These are phyloP conservation scores for Hirtodrosophila histrioides DNA, from an alignment of 2,888 invertebrate species.

Conservation along the genomic window DNA sequence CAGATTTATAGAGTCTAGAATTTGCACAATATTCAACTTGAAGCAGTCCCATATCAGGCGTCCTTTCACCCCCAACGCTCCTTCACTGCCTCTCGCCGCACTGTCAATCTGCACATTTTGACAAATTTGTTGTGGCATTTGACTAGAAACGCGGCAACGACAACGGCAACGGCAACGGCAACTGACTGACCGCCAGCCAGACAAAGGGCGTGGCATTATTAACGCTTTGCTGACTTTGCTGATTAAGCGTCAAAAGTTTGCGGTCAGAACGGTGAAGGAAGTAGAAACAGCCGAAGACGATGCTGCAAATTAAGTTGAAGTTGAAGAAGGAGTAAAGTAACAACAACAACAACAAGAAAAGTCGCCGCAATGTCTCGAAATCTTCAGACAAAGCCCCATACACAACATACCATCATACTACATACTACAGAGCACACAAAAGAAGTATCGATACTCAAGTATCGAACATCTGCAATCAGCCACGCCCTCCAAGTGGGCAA, in stretches of 20 bases:
- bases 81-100: slow-evolving; percentile 5
- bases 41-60: too few species aligned
- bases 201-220: slow-evolving; percentile 68
- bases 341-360: too few species aligned
- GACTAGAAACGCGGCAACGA: slow-evolving; percentile 34
- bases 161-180: slow-evolving; percentile 12
- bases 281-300: neutral
- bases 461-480: neutral
- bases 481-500: slow-evolving; percentile 7
- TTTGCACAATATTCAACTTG: too few species aligned
- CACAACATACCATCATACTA: too few species aligned
- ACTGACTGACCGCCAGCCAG: slow-evolving; percentile 52
- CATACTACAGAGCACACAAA: too few species aligned
- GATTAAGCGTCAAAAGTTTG: slow-evolving; percentile 70
- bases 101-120: slow-evolving; percentile 54
- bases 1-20: too few species aligned
- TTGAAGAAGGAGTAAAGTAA: too few species aligned
- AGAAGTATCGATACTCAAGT: slow-evolving; percentile 1
- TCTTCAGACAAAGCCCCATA: slow-evolving; percentile 7
- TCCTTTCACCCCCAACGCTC: too few species aligned
- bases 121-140: slow-evolving; percentile 69
- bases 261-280: slow-evolving; percentile 45
- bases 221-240: slow-evolving; percentile 69
- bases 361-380: neutral
- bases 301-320: neutral